Evolutionary conservation across 2,113 vertebrate genomes (phyloP).

Genomic region (Grammomys dolichurus): DNA sequence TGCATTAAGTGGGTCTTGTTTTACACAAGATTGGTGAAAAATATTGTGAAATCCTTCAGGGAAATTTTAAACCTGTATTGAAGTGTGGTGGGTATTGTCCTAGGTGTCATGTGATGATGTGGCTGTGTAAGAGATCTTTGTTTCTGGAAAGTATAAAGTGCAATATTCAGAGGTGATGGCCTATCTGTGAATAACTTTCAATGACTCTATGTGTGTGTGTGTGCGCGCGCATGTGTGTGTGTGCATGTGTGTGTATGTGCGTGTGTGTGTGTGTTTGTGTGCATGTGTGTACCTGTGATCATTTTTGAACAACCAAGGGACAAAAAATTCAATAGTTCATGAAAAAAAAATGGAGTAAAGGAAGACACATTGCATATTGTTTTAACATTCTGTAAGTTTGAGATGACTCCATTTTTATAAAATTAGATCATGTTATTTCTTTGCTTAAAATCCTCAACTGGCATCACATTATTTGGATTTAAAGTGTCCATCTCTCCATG

Average conservation of each 20-base stretch:
- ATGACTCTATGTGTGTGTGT: no score
- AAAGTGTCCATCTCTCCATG: not conserved
- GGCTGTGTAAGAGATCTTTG: not conserved
- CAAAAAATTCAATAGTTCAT: not conserved
- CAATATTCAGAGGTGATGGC: not conserved
- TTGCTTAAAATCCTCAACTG: not conserved
- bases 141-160: not conserved
- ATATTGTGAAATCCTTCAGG: not conserved
- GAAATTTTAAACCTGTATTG: conserved; percentile 4
- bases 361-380: not conserved
- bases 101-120: not conserved
- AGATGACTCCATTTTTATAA: not conserved
- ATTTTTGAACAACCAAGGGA: not conserved
- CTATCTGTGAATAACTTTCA: not conserved
- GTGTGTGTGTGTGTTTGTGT: not conserved
- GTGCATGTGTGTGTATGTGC: not conserved
- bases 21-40: not conserved
- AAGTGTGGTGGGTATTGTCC: not conserved
- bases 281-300: not conserved
- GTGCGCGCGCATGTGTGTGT: not conserved
- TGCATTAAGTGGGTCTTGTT: not conserved
- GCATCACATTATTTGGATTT: conserved; percentile 12
- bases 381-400: not conserved
- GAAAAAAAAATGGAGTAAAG: not conserved
- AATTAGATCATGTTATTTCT: not conserved